Conservation (phyloP, 2,797 vertebrate genomes). For the Eospalax fontanierii region DNA sequence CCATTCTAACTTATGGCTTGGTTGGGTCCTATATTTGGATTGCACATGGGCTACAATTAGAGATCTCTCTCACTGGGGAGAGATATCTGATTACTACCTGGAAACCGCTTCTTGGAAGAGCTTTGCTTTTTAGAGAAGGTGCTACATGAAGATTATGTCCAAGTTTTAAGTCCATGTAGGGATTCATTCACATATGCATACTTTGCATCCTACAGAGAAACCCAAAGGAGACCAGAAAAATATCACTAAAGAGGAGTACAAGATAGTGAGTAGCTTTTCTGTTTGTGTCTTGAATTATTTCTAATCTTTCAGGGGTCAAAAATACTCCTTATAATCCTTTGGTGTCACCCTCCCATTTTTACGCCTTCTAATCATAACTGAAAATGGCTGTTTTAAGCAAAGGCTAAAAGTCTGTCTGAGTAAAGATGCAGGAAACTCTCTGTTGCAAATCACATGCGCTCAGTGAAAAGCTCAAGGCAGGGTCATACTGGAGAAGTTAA, state of each 20-base stretch:
- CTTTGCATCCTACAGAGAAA: not conserved
- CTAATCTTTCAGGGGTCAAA: not conserved
- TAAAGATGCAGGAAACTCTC: not conserved
- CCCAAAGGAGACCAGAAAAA: not conserved
- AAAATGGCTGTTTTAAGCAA: not conserved
- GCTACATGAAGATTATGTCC: not conserved
- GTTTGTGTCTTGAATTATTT: conserved; percentile 7
- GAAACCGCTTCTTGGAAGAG: not conserved
- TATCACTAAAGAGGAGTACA: not conserved
- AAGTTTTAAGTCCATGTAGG: not conserved
- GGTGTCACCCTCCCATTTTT: not conserved
- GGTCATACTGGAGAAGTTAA: not conserved
- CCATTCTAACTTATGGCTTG: not conserved
- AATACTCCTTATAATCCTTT: not conserved
- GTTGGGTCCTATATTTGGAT: not conserved
- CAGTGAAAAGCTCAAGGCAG: not conserved
- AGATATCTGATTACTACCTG: not conserved
- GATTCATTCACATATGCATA: not conserved
- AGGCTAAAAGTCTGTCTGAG: not conserved
- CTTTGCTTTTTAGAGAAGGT: not conserved
- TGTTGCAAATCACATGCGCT: not conserved
- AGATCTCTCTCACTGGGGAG: not conserved
- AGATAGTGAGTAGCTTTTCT: not conserved
- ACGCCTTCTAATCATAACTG: not conserved
- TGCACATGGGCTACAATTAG: not conserved